Base-by-base conservation (phyloP, 1,140 invertebrate genomes). In the Delia radicum region DNA sequence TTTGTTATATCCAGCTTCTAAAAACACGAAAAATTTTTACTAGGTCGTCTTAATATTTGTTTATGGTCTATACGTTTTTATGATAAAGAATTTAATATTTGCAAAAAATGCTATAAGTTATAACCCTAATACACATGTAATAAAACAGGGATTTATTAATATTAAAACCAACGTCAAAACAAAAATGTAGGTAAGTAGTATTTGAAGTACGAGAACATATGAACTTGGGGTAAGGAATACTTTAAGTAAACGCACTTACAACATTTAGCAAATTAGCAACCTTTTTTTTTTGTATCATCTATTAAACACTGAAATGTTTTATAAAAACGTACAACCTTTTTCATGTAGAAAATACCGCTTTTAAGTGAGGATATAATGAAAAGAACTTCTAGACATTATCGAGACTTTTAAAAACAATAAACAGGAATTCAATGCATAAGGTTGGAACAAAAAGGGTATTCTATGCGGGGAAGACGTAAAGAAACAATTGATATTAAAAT, bases 301-400 rank as follows among this genome's bases (percentile, higher is more conserved):
- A 48, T n/a, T n/a, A 15, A 21, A 21, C 24, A 21, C n/a, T n/a
- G 1, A 21, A 55, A 55, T 21, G 18, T 21, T n/a, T n/a, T n/a
- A n/a, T 55, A 18, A 55, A 55, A 55, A 5, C 24, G 48, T 21
- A n/a, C 48, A 55, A 55, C 48, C 48, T 55, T 55, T 55, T 55
- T 21, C 13, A 2, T 55, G 48, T 55, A 55, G n/a, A n/a, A n/a
- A n/a, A 21, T 6, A 55, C 18, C 48, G 48, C 48, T 21, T 21
- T 55, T 55, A 18, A 55, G 18, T 4, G 48, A n/a, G 24, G 48
- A 21, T 6, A 55, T 21, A 55, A n/a, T n/a, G n/a, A n/a, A n/a
- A n/a, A n/a, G n/a, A n/a, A n/a, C n/a, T n/a, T n/a, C n/a, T 55
- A 55, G 48, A 55, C 48, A 55, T 55, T 55, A 55, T 55, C n/a